phyloP scores from a whole-genome alignment of 2,113 vertebrate genomes.

The Alces alces region DNA sequence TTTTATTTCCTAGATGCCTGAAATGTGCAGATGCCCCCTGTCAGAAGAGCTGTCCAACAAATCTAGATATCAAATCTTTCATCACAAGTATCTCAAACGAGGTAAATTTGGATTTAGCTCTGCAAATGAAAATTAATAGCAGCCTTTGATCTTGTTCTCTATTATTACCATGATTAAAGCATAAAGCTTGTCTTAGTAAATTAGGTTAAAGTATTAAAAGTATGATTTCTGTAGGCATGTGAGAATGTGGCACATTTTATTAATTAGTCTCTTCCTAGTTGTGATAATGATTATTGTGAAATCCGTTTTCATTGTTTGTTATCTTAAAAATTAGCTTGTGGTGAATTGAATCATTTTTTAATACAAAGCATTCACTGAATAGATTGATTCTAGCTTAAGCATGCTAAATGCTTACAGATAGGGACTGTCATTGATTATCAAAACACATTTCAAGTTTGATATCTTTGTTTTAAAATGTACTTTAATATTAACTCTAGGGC shows the following conservation, averaged over 20 bases:
- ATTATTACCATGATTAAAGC: slow-evolving; percentile 33
- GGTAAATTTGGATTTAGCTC: slow-evolving; percentile 75
- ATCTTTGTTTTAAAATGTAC: background rate
- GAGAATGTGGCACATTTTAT: background rate
- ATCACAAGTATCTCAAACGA: slow-evolving; percentile 90
- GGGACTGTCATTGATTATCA: background rate
- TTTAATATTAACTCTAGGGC: background rate
- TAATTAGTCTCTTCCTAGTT: background rate
- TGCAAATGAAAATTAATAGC: background rate
- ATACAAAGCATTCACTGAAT: background rate
- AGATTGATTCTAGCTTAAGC: background rate
- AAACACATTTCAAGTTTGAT: background rate
- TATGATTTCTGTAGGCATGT: slow-evolving; percentile 36
- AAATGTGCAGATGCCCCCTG: slow-evolving; percentile 92
- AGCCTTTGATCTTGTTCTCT: background rate
- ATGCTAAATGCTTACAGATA: background rate
- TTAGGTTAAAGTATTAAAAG: slow-evolving; percentile 30
- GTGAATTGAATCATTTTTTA: background rate
- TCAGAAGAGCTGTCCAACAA: slow-evolving; percentile 92
- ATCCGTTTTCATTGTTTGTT: background rate
- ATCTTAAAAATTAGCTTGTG: background rate
- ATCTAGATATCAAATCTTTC: slow-evolving; percentile 90
- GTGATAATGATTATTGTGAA: background rate
- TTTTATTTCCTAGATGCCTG: slow-evolving; percentile 82
- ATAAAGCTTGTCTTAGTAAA: slow-evolving; percentile 32